A percentile compares a stretch with the other conserved stretches of the same genome.
These are phyloP conservation scores for Lordiphosa fenestrarum DNA, from an alignment of 2,888 invertebrate genomes.

Conservation along the genomic window DNA sequence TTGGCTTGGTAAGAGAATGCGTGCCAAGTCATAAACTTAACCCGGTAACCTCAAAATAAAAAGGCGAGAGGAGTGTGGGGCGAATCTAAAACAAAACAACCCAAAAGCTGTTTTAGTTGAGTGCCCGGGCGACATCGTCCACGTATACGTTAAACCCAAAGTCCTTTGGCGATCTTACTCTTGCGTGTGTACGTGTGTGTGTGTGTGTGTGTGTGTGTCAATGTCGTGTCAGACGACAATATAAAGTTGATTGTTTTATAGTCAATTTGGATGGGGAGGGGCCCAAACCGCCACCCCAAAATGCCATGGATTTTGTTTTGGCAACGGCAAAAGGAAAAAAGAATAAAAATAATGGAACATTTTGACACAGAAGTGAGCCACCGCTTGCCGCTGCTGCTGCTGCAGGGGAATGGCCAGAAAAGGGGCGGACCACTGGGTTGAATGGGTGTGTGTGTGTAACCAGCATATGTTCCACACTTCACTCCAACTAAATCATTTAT, in stretches of 20 bases:
- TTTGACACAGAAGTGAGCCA: slow-evolving; percentile 31
- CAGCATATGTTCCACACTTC: no score
- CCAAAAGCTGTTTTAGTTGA: slow-evolving; percentile 45
- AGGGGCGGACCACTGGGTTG: no score
- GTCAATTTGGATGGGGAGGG: slow-evolving; percentile 43
- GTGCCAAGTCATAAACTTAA: slow-evolving; percentile 65
- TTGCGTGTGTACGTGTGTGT: slow-evolving; percentile 2
- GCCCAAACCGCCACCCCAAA: slow-evolving; percentile 18
- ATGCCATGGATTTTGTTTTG: slow-evolving; percentile 55
- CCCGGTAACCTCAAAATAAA: slow-evolving; percentile 57
- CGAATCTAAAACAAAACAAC: slow-evolving; percentile 23
- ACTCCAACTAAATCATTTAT: no score
- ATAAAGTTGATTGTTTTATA: slow-evolving; percentile 61
- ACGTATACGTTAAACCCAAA: slow-evolving; percentile 8
- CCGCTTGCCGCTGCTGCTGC: no score
- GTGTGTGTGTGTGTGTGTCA: slow-evolving; percentile 21
- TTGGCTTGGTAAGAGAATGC: slow-evolving; percentile 18
- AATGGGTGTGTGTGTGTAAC: no score
- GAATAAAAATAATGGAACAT: slow-evolving; percentile 33
- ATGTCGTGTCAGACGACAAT: slow-evolving; percentile 67
- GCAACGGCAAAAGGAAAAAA: slow-evolving; percentile 39
- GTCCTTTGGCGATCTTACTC: slow-evolving; percentile 1
- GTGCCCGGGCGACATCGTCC: slow-evolving; percentile 41
- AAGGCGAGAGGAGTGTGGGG: neutral
- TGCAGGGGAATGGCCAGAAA: no score